Percentiles rank a stretch among this genome's conserved stretches.
Conservation (phyloP, 2,888 invertebrate genomes). For the Lordiphosa andalusiaca region DNA sequence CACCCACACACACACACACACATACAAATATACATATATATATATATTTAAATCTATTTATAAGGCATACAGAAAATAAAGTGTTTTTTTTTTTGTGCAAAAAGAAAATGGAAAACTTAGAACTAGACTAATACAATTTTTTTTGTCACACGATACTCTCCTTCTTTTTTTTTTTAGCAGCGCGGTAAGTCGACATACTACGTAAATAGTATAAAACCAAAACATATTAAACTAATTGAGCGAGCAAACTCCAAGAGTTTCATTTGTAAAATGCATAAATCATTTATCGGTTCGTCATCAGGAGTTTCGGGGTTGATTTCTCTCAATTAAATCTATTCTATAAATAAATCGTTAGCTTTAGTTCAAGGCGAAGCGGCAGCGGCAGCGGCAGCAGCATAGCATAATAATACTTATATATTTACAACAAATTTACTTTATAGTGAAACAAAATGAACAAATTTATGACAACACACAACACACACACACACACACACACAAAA, state of each 20-base stretch:
- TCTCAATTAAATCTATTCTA: slow-evolving; percentile 18
- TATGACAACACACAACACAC: slow-evolving; percentile 3
- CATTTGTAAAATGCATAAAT: slow-evolving; percentile 72
- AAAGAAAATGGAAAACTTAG: neutral
- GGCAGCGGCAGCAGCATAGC: slow-evolving; percentile 14
- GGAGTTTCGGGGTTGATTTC: slow-evolving; percentile 19
- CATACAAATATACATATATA: neutral
- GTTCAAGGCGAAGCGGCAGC: slow-evolving; percentile 10
- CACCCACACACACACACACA: neutral
- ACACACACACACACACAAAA: slow-evolving; percentile 5
- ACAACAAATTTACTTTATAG: slow-evolving; percentile 7
- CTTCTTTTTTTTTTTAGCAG: too few species aligned
- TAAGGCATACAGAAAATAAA: too few species aligned
- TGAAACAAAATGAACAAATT: slow-evolving; percentile 20
- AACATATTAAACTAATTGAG: too few species aligned
- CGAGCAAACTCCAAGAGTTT: slow-evolving; percentile 70
- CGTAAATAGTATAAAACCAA: slow-evolving; percentile 11
- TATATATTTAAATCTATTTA: too few species aligned
- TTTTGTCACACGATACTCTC: too few species aligned
- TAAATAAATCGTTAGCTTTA: neutral
- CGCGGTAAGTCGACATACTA: slow-evolving; percentile 7
- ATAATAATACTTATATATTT: neutral
- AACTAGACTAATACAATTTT: too few species aligned
- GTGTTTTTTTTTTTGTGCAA: too few species aligned
- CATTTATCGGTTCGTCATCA: slow-evolving; percentile 19